Evolutionary conservation across 2,888 invertebrate species (phyloP).

Genomic region (Cerastis rubricosa): DNA sequence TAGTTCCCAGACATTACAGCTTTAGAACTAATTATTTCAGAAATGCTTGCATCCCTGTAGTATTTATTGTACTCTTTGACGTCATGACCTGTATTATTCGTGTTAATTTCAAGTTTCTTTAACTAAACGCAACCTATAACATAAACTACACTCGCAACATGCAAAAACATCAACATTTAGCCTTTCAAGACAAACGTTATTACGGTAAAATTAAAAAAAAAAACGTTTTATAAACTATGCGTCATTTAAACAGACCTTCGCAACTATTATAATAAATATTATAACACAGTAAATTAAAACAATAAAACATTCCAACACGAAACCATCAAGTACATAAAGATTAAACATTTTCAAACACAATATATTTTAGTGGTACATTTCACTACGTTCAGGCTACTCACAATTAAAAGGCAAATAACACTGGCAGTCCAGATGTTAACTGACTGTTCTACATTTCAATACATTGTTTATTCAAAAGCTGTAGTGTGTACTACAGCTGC

Average conservation of each 20-base stretch:
- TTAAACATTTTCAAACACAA: conserved; percentile 26
- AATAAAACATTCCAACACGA: not conserved
- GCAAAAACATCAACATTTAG: not conserved
- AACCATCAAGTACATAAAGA: conserved; percentile 1
- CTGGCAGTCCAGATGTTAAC: conserved; percentile 48
- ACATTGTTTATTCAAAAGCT: conserved; percentile 58
- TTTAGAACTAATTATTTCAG: not conserved
- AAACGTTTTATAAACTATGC: not conserved
- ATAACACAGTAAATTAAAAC: not conserved
- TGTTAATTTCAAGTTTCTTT: not conserved
- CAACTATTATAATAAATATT: not conserved
- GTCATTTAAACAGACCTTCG: not conserved
- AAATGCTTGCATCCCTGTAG: conserved; percentile 33
- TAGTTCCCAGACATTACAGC: conserved; percentile 17
- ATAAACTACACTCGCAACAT: not conserved
- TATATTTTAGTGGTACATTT: conserved; percentile 26
- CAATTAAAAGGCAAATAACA: conserved; percentile 42
- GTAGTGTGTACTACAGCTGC: conserved; percentile 47
- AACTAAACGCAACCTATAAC: not conserved
- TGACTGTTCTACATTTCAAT: conserved; percentile 48
- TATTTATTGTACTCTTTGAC: not conserved
- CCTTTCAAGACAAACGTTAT: not conserved
- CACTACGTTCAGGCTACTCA: conserved; percentile 24
- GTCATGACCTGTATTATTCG: not conserved
- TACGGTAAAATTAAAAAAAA: not conserved